These are phyloP conservation scores for Mesembrinibis cayennensis DNA, from an alignment of 2,113 vertebrate species.

Conservation along the genomic window DNA sequence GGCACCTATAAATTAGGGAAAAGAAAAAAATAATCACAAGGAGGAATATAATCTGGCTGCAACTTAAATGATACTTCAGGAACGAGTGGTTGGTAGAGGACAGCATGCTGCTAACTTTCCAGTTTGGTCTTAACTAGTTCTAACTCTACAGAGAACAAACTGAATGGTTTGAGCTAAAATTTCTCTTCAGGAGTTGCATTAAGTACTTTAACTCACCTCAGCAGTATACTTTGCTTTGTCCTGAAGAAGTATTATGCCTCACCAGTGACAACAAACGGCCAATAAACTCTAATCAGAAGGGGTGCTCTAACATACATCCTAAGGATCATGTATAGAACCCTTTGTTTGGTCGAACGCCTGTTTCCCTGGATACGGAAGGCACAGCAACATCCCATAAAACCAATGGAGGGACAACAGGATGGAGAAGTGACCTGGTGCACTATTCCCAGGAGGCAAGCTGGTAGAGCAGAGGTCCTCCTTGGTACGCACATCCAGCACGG, in stretches of 20 bases:
- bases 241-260: not conserved
- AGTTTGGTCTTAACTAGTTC: not conserved
- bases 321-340: not conserved
- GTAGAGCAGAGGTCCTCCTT: not conserved
- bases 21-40: not conserved
- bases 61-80: not conserved
- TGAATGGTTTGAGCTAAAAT: fast-evolving
- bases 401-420: not conserved
- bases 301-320: not conserved
- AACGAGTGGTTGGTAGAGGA: not conserved
- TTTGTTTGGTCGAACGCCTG: not conserved
- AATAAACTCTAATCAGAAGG: not conserved
- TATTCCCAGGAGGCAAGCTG: too few species aligned
- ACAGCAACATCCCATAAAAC: not conserved
- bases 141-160: not conserved
- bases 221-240: not conserved
- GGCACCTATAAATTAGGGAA: not conserved
- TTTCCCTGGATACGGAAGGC: not conserved
- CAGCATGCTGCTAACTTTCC: not conserved
- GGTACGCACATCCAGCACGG: fast-evolving
- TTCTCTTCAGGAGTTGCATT: not conserved
- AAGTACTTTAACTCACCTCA: not conserved
- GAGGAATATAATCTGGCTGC: not conserved
- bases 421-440: too few species aligned
- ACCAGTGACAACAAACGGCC: not conserved